Conservation (phyloP, 2,113 vertebrate genomes). For the Neofelis nebulosa region DNA sequence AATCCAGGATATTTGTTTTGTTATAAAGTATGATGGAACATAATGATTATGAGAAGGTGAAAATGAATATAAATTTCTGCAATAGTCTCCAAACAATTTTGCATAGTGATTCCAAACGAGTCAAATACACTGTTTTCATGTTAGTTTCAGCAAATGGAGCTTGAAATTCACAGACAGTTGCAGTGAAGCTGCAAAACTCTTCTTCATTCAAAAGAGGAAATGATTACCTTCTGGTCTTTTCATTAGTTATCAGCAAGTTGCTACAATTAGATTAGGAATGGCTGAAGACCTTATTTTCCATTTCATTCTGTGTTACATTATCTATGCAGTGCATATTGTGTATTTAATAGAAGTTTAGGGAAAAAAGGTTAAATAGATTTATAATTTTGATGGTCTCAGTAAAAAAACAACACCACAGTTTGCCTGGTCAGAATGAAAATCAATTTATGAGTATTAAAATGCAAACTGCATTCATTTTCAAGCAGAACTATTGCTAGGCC, state of each 20-base stretch:
- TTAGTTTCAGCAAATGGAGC: conserved; percentile 72
- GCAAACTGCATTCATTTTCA: neutral
- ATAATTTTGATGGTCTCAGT: conserved; percentile 64
- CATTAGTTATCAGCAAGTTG: conserved; percentile 76
- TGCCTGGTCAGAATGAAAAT: conserved; percentile 60
- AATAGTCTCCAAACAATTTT: conserved; percentile 65
- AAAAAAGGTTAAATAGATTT: conserved; percentile 74
- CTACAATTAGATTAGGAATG: conserved; percentile 73
- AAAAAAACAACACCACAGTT: conserved; percentile 52
- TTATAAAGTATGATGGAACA: conserved; percentile 37
- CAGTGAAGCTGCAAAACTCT: conserved; percentile 57
- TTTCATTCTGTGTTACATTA: conserved; percentile 63
- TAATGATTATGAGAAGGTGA: conserved; percentile 60
- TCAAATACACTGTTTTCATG: conserved; percentile 56
- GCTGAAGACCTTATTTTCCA: conserved; percentile 72
- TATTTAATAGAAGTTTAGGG: conserved; percentile 67
- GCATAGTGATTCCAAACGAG: conserved; percentile 46
- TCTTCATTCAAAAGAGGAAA: conserved; percentile 68
- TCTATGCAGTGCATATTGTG: conserved; percentile 57
- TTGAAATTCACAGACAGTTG: conserved; percentile 70
- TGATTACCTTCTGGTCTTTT: conserved; percentile 75
- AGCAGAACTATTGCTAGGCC: neutral
- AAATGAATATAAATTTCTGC: conserved; percentile 57
- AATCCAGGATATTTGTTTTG: conserved; percentile 59
- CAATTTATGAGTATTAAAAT: conserved; percentile 49